These are phyloP conservation scores for Sinella curviseta DNA, from an alignment of 1,140 invertebrate species.

Conservation along the genomic window DNA sequence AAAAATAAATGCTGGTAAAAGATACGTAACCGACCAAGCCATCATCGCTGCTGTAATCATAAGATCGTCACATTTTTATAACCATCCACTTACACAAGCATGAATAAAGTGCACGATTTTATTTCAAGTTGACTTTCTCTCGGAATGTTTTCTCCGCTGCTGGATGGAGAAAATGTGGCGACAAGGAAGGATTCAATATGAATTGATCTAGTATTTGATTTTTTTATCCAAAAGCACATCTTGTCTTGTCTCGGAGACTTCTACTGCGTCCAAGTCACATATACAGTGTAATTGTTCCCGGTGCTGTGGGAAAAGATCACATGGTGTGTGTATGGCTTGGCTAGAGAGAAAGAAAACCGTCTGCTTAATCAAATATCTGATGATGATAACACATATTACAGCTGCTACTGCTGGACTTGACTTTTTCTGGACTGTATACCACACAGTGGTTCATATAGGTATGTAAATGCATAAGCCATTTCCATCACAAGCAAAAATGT, in stretches of 20 bases:
- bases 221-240: neutral
- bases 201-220: neutral
- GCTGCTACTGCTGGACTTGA: neutral
- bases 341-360: neutral
- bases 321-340: too few relatives aligned
- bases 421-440: neutral
- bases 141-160: too few relatives aligned
- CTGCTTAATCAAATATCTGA: slow-evolving; percentile 10
- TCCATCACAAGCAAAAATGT: too few relatives aligned
- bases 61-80: neutral
- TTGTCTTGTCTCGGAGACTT: neutral
- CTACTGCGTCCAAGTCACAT: neutral
- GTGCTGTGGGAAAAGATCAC: neutral
- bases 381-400: neutral
- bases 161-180: neutral
- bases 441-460: too few relatives aligned
- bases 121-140: too few relatives aligned
- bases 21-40: neutral
- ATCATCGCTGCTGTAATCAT: neutral
- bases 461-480: too few relatives aligned
- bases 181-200: neutral
- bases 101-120: neutral
- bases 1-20: too few relatives aligned
- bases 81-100: neutral
- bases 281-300: too few relatives aligned